Evolutionary conservation across 2,797 vertebrate species (phyloP).

Genomic region (Babyrousa celebensis): DNA sequence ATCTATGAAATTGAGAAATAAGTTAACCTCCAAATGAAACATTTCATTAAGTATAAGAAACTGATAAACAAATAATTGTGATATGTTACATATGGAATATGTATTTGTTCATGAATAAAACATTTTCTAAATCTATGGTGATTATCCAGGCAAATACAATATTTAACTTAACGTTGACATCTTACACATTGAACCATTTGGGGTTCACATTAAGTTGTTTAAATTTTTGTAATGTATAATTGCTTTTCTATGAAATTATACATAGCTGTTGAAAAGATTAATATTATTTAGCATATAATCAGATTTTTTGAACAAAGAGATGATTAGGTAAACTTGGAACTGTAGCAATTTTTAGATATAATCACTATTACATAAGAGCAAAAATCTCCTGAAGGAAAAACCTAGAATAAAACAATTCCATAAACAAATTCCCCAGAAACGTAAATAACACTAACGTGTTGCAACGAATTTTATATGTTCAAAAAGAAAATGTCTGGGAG

Average conservation of each 20-base stretch:
- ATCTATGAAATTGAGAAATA: not conserved
- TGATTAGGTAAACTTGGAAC: not conserved
- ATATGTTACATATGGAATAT: not conserved
- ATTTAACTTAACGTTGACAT: not conserved
- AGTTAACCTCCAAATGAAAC: not conserved
- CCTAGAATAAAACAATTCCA: not conserved
- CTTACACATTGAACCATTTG: not conserved
- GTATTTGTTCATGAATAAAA: not conserved
- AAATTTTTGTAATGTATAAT: not conserved
- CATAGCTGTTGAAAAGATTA: not conserved
- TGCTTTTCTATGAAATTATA: conserved; percentile 41
- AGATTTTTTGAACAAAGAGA: not conserved
- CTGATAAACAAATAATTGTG: not conserved
- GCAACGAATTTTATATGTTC: not conserved
- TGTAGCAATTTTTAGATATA: not conserved
- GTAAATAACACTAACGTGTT: not conserved
- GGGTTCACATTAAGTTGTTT: not conserved
- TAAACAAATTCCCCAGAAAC: not conserved
- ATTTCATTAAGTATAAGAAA: not conserved
- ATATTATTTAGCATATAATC: not conserved
- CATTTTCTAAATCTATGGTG: not conserved
- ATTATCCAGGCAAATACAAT: not conserved
- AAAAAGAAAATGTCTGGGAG: not conserved
- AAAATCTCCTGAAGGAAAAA: not conserved
- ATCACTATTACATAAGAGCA: not conserved